Evolutionary conservation across 2,888 invertebrate species (phyloP).

Genomic region (Nebria brevicollis): DNA sequence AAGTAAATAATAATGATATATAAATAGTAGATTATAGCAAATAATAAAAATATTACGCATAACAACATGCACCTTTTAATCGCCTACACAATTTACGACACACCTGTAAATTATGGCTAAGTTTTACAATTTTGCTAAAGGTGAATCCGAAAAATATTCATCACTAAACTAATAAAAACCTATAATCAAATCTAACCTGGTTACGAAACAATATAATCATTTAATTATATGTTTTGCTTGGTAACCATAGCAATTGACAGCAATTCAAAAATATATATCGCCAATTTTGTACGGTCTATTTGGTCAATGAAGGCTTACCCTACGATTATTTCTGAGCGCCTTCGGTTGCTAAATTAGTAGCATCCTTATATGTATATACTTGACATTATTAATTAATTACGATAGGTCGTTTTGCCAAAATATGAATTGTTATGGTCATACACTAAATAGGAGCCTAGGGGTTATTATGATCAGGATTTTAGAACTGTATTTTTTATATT

Average conservation of each 20-base stretch:
- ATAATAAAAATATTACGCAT: conserved; percentile 1
- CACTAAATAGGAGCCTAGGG: too few species aligned
- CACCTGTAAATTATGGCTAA: not conserved
- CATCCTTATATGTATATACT: too few species aligned
- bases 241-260: not conserved
- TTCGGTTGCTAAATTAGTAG: not conserved
- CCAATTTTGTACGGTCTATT: not conserved
- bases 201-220: not conserved
- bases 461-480: too few species aligned
- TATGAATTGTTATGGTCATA: too few species aligned
- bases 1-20: not conserved
- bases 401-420: too few species aligned
- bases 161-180: not conserved
- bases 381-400: too few species aligned
- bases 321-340: not conserved
- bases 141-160: not conserved
- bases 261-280: not conserved
- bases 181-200: not conserved
- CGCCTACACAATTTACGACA: not conserved
- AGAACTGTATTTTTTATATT: too few species aligned
- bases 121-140: not conserved
- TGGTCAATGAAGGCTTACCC: not conserved
- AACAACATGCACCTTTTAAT: not conserved
- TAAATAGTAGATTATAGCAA: not conserved
- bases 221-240: not conserved